A percentile compares a stretch with the other conserved stretches of the same genome.
phyloP scores from a whole-genome alignment of 2,797 vertebrate genomes.

The Mormyrops attenuatus region DNA sequence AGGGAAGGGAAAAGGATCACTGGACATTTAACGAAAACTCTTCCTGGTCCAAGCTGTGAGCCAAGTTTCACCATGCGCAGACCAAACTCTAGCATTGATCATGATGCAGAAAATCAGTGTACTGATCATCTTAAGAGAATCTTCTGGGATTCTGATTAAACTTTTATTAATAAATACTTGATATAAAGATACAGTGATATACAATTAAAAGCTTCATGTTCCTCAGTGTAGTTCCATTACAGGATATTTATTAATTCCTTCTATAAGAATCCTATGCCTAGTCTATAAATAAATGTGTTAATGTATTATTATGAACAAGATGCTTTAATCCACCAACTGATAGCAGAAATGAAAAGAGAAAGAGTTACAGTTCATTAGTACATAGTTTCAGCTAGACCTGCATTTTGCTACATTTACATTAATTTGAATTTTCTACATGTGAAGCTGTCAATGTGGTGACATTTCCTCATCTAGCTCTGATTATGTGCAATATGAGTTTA shows the following conservation, averaged over 20 bases:
- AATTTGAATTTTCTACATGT: conserved; percentile 1
- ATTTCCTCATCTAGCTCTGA: background rate
- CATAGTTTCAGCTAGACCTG: background rate
- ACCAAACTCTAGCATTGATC: background rate
- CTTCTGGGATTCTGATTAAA: background rate
- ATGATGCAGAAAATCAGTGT: background rate
- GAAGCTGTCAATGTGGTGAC: background rate
- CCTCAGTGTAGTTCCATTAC: background rate
- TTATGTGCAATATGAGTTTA: conserved; percentile 4
- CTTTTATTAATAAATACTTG: background rate
- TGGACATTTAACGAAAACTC: conserved; percentile 4
- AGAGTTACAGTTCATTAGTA: background rate
- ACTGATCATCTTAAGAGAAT: background rate
- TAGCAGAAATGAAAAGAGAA: background rate
- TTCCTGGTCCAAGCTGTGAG: background rate
- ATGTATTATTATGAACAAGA: background rate
- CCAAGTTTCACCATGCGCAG: background rate
- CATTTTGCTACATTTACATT: background rate
- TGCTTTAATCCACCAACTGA: background rate
- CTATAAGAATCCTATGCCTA: background rate
- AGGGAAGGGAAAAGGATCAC: background rate
- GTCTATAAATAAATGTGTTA: background rate
- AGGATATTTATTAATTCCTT: background rate
- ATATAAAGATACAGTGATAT: background rate
- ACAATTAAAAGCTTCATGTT: background rate